A percentile compares a stretch with the other conserved stretches of the same genome.
These are phyloP conservation scores for Andinoacara biseriatus DNA, from an alignment of 2,113 vertebrate species.

Conservation along the genomic window DNA sequence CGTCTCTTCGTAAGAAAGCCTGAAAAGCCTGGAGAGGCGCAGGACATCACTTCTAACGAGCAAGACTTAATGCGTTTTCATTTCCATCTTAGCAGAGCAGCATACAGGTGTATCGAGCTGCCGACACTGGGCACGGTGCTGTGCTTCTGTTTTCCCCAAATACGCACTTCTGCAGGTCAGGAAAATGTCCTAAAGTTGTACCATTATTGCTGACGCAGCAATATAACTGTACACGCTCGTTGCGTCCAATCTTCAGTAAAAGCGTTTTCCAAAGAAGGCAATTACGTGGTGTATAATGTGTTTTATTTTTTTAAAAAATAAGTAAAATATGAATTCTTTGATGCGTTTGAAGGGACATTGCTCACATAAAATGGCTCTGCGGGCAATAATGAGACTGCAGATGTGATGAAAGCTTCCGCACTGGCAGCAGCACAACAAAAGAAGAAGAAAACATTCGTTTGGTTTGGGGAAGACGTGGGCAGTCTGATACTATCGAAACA, in stretches of 20 bases:
- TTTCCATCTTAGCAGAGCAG: not conserved
- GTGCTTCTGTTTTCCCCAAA: not conserved
- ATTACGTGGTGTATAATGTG: not conserved
- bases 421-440: slow-evolving; percentile 15
- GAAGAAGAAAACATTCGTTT: not conserved
- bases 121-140: not conserved
- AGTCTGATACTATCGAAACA: not conserved
- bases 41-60: not conserved
- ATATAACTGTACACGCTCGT: not conserved
- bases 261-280: not conserved
- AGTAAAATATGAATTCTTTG: not conserved
- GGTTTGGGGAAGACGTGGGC: not conserved
- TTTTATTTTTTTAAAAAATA: not conserved
- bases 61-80: not conserved
- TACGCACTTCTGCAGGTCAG: not conserved
- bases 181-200: slow-evolving; percentile 29
- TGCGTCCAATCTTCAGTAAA: not conserved
- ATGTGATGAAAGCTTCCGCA: slow-evolving; percentile 42
- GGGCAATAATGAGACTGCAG: slow-evolving; percentile 66
- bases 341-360: not conserved
- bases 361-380: slow-evolving; percentile 22
- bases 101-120: not conserved
- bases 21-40: not conserved
- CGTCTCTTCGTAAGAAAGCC: slow-evolving; percentile 3
- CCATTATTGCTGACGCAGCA: slow-evolving; percentile 37